Evolutionary conservation across 2,797 vertebrate genomes (phyloP), one percentile per base, ranked within the genome.

Genomic region (Falco cherrug): DNA sequence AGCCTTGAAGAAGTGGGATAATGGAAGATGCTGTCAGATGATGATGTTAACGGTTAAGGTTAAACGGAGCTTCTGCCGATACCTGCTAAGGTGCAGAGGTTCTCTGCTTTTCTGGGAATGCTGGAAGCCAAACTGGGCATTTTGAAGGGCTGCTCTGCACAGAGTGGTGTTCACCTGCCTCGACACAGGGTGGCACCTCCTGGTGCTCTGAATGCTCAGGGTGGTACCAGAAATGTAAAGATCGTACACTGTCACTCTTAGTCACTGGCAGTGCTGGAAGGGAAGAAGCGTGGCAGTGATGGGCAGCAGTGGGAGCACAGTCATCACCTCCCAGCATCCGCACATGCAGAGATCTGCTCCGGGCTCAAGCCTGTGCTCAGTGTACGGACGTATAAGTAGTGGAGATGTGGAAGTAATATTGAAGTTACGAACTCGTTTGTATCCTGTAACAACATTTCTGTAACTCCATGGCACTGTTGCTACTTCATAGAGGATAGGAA

Each of bases 201-300:
- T 74, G 35, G 50, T 59, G 19, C 64, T 68, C 59, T 31, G 37
- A 35, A 19, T 11, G 31, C 79, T 76, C 59, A 9, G 31, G 37
- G 28, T 39, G 39, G 28, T 31, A 39, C 0, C 0, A 67, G 69
- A 56, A 65, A 45, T 0, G 20, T 11, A 9, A 26, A 39, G 60
- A 8, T 41, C 7, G 0, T 5, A 22, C 28, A 9, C 43, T 13
- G 25, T 19, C 45, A 13, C 50, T 31, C 56, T 78, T 13, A 18
- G 33, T 50, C 35, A 8, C 47, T 59, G 63, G 22, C 13, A 14
- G 79, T 10, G 37, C 53, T 53, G 59, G 64, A 57, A 80, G 37
- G 26, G 59, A 51, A 48, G 24, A 9, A 24, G 11, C 1, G 0
- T 9, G 29, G 53, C 7, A n/a, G 20, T 0, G 25, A 39, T 33